Evolutionary conservation across 2,888 invertebrate species (phyloP).

Genomic region (Limnephilus auricula): DNA sequence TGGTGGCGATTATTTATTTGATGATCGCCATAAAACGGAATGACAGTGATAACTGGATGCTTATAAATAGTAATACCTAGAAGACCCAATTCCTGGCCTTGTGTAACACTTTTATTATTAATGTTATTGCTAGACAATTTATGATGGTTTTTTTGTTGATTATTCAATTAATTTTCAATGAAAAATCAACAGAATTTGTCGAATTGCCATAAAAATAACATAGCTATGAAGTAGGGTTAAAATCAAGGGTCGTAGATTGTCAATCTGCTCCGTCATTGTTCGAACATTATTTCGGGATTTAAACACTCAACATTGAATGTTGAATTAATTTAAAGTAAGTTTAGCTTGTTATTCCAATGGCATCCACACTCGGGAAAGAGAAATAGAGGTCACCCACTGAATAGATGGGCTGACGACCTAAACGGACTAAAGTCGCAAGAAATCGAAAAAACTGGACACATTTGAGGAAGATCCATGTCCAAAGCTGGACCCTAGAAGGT

Average conservation of each 20-base stretch:
- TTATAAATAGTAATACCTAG: neutral
- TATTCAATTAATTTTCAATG: neutral
- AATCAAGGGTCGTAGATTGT: neutral
- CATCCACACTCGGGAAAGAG: neutral
- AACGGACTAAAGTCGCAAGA: neutral
- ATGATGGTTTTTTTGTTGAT: neutral
- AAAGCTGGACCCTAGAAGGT: neutral
- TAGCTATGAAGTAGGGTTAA: neutral
- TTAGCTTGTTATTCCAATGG: neutral
- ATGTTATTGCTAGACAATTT: neutral
- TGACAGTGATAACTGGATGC: slow-evolving; percentile 27
- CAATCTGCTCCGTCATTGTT: neutral
- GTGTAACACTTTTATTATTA: neutral
- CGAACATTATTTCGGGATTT: neutral
- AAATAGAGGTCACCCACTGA: neutral
- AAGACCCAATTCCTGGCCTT: neutral
- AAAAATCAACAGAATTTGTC: neutral
- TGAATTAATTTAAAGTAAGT: neutral
- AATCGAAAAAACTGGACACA: neutral
- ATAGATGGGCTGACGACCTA: neutral
- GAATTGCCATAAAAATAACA: neutral
- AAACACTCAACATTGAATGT: neutral
- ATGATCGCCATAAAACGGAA: slow-evolving; percentile 31
- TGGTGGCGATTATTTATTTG: slow-evolving; percentile 32
- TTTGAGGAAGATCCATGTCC: neutral